Base-by-base conservation (phyloP, 2,888 invertebrate genomes). In the Gasteruption jaculator region DNA sequence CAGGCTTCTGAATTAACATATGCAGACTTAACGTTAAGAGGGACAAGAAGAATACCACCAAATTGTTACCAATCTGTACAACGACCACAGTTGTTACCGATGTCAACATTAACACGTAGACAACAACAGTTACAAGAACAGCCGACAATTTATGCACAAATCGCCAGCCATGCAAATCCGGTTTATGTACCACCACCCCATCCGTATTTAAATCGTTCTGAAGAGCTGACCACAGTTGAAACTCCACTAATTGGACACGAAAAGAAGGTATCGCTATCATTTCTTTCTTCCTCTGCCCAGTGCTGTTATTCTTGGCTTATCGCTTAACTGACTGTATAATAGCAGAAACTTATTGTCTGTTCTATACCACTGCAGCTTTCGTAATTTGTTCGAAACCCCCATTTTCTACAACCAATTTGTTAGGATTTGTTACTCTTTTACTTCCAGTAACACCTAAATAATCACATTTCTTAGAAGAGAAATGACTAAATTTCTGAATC, bases 221-320 rank as follows among this genome's bases (percentile, higher is more conserved):
- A 48, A 40, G 66, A 68, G 50, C 67, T 68, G 22, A 58, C 66
- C 38, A 68, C 67, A 31, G 68, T 59, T 41, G 67, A 68, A 53
- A 68, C 68, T 54, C 68, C 68, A 43, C 58, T 68, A 49, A 68
- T 68, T 53, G 67, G 65, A 54, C 63, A 65, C 52, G 68, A 68
- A 56, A 66, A 62, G 61, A 67, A 68, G 61, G 68, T 67, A 51
- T 47, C 26, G 4, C 27, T 16, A 15, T 3, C 21, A 5, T 10
- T 8, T 27, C 24, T 26, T 19, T 30, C 14, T 34, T 8, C 4
- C 21, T 54, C n/a, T 42, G 36, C 7, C 2, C n/a, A 7, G 7
- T 24, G 7, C n/a, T 24, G 7, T 24, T 24, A 7, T n/a, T 24
- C n/a, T 24, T 24, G n/a, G n/a, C n/a, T n/a, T n/a, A n/a, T n/a